Conservation (phyloP, 2,113 vertebrate species). For the Columbina picui region DNA sequence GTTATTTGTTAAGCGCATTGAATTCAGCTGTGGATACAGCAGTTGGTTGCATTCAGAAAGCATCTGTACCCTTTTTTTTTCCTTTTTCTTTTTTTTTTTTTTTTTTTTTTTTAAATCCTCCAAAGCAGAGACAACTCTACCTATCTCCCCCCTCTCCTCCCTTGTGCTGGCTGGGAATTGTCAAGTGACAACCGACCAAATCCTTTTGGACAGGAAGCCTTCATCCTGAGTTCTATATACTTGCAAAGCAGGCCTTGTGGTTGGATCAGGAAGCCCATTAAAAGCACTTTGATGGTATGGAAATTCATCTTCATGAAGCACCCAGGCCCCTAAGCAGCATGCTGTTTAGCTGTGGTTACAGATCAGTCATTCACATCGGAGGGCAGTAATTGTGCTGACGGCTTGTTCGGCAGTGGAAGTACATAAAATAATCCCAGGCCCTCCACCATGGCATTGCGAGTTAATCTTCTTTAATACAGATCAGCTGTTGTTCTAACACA, state of each 20-base stretch:
- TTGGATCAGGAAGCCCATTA: constrained; percentile 84
- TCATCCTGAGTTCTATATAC: constrained; percentile 79
- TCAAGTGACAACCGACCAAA: constrained; percentile 87
- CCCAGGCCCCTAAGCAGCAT: constrained; percentile 79
- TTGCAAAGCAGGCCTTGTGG: constrained; percentile 81
- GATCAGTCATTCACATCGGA: constrained; percentile 83
- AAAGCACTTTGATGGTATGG: constrained; percentile 87
- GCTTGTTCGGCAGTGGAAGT: constrained; percentile 80
- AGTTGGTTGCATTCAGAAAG: constrained; percentile 82
- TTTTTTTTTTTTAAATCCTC: constrained; percentile 69
- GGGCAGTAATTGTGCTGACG: constrained; percentile 85
- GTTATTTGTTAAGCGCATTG: constrained; percentile 97
- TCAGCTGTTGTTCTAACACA: constrained; percentile 86
- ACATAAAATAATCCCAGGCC: constrained; percentile 84
- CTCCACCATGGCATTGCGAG: constrained; percentile 76
- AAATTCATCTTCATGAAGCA: constrained; percentile 85
- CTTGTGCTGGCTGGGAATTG: constrained; percentile 82
- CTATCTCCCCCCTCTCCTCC: constrained; percentile 73
- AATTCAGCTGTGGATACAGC: constrained; percentile 88
- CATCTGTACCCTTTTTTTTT: constrained; percentile 78
- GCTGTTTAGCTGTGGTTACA: constrained; percentile 86
- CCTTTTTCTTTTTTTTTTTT: constrained; percentile 16
- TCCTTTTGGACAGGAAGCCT: constrained; percentile 85
- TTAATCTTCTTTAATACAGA: constrained; percentile 88
- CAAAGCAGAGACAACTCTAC: constrained; percentile 79